These are phyloP conservation scores for Patagioenas fasciata DNA, from an alignment of 2,113 vertebrate genomes.

Conservation along the genomic window DNA sequence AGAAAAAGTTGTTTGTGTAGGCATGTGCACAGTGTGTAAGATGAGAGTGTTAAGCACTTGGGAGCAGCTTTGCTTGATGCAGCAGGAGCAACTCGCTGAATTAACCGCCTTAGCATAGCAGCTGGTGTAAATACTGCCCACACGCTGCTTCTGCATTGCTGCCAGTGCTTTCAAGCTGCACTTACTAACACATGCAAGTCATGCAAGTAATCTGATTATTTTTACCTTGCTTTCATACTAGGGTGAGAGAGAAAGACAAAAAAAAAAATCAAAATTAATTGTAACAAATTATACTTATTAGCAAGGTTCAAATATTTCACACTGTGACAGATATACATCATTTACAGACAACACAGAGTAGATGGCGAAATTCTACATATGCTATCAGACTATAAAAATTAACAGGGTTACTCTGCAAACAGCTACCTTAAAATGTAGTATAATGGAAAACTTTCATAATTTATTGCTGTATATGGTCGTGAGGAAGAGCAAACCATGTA, in stretches of 20 bases:
- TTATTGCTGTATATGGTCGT: background rate
- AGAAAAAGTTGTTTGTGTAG: background rate
- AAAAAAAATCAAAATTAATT: conserved; percentile 56
- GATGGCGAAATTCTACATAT: background rate
- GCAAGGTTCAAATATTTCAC: background rate
- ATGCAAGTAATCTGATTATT: conserved; percentile 70
- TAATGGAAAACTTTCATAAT: background rate
- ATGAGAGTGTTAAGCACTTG: conserved; percentile 21
- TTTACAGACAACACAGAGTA: background rate
- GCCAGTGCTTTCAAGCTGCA: conserved; percentile 42
- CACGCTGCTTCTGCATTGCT: background rate
- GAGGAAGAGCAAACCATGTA: background rate
- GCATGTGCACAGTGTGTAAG: conserved; percentile 19
- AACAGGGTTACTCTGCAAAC: background rate
- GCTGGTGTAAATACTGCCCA: background rate
- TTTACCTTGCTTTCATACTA: conserved; percentile 95
- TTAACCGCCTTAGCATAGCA: background rate
- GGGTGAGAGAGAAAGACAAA: conserved; percentile 53
- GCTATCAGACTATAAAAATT: background rate
- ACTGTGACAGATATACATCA: background rate
- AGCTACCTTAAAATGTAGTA: background rate
- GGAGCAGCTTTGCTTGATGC: conserved; percentile 6
- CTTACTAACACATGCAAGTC: conserved; percentile 72
- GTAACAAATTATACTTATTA: background rate
- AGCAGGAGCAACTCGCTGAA: conserved; percentile 9